phyloP scores from a whole-genome alignment of 2,797 vertebrate species.

The Lagocephalus sceleratus region DNA sequence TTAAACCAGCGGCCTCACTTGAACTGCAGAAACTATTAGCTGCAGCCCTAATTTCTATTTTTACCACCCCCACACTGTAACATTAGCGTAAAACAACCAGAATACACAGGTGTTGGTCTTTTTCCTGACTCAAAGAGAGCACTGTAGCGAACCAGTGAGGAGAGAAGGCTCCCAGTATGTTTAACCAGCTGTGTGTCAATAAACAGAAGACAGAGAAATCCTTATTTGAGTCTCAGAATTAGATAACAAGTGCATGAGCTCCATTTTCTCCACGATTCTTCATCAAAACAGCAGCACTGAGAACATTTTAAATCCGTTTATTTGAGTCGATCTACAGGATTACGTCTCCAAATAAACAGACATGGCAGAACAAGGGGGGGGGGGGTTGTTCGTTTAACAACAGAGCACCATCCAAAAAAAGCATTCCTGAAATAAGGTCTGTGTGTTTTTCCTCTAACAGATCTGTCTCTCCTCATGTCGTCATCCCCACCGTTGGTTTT shows the following conservation, averaged over 20 bases:
- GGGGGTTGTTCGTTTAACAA: slow-evolving; percentile 4
- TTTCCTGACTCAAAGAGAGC: slow-evolving; percentile 18
- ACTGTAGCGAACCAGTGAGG: slow-evolving; percentile 17
- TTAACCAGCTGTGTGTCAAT: slow-evolving; percentile 51
- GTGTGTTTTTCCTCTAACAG: slow-evolving; percentile 13
- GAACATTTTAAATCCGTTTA: too few species aligned
- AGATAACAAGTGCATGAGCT: too few species aligned
- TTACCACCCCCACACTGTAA: slow-evolving; percentile 3
- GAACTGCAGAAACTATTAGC: neutral
- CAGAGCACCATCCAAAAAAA: neutral
- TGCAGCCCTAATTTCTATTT: slow-evolving; percentile 9
- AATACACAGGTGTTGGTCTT: slow-evolving; percentile 7
- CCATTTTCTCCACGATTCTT: too few species aligned
- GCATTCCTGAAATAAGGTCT: slow-evolving; percentile 11
- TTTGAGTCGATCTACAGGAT: too few species aligned
- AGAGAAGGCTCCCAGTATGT: slow-evolving; percentile 24
- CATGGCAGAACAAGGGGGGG: neutral
- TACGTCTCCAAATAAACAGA: slow-evolving; percentile 9
- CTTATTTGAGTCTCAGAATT: too few species aligned
- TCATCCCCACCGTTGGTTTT: neutral
- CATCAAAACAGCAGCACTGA: too few species aligned
- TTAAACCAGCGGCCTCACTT: slow-evolving; percentile 3
- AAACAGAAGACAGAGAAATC: slow-evolving; percentile 8
- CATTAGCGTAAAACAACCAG: slow-evolving; percentile 4
- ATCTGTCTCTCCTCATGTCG: slow-evolving; percentile 3